Evolutionary conservation across 2,888 invertebrate species (phyloP).

Genomic region (Lepetodrilus schrolli): DNA sequence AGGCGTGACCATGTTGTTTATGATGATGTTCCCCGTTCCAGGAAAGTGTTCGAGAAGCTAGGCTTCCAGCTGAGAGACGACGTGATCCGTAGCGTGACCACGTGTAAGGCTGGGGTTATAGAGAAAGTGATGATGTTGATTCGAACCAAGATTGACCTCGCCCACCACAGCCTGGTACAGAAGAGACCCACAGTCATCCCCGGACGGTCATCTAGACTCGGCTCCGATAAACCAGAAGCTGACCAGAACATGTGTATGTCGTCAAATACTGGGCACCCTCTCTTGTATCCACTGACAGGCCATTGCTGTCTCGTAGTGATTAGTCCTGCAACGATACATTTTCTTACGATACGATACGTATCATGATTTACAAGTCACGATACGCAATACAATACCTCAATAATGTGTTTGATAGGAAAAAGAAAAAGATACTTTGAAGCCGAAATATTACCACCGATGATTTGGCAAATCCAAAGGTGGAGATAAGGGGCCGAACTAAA

Average conservation of each 20-base stretch:
- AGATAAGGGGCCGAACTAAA: too few relatives aligned
- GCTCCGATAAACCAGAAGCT: slow-evolving; percentile 60
- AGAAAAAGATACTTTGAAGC: too few relatives aligned
- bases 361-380: too few relatives aligned
- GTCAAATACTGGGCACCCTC: background rate
- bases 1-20: too few relatives aligned
- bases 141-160: slow-evolving; percentile 53
- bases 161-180: slow-evolving; percentile 46
- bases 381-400: too few relatives aligned
- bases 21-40: too few relatives aligned
- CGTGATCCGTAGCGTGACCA: slow-evolving; percentile 53
- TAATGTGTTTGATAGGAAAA: too few relatives aligned
- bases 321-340: too few relatives aligned
- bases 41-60: slow-evolving; percentile 62
- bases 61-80: slow-evolving; percentile 66
- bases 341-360: too few relatives aligned
- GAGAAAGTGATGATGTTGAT: slow-evolving; percentile 63
- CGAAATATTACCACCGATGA: too few relatives aligned
- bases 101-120: slow-evolving; percentile 55
- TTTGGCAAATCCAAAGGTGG: too few relatives aligned
- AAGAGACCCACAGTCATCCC: slow-evolving; percentile 25
- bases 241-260: slow-evolving; percentile 59
- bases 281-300: background rate
- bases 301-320: too few relatives aligned
- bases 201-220: background rate